Percentiles rank a stretch among this genome's conserved stretches.
These are phyloP conservation scores for Glyphotaelius pellucidus DNA, from an alignment of 2,888 invertebrate species.

Conservation along the genomic window DNA sequence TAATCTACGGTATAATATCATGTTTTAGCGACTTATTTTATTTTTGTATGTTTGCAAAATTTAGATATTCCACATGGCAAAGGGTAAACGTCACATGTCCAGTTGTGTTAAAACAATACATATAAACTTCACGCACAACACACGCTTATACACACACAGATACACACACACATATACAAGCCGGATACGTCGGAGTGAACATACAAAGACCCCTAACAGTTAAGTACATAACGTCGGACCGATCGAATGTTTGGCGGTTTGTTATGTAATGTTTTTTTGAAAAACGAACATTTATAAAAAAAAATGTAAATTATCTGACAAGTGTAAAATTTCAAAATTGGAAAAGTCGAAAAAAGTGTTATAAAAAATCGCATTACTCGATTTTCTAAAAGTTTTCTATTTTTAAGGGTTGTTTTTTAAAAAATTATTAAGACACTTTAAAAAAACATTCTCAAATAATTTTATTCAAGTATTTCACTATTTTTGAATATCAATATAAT, in stretches of 20 bases:
- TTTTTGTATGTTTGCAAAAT: not conserved
- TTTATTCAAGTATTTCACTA: not conserved
- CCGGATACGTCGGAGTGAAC: conserved; percentile 53
- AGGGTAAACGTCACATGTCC: conserved; percentile 48
- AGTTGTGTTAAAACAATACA: conserved; percentile 2
- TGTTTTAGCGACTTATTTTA: not conserved
- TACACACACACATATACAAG: conserved; percentile 68
- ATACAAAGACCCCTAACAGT: conserved; percentile 45
- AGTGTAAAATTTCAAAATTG: not conserved
- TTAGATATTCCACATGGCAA: not conserved
- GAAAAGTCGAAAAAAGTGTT: not conserved
- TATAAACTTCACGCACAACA: conserved; percentile 43
- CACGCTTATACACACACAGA: conserved; percentile 34
- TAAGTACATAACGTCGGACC: conserved; percentile 43
- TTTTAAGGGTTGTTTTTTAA: not conserved
- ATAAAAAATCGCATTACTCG: not conserved
- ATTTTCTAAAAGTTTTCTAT: not conserved
- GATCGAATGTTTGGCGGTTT: conserved; percentile 53
- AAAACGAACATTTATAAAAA: not conserved
- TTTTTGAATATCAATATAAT: not conserved
- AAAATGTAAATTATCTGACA: not conserved
- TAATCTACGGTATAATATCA: too few relatives aligned
- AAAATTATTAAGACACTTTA: not conserved
- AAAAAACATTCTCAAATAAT: not conserved
- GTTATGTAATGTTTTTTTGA: not conserved